phyloP scores from a whole-genome alignment of 1,140 invertebrate species.

The Meloidogyne floridensis region DNA sequence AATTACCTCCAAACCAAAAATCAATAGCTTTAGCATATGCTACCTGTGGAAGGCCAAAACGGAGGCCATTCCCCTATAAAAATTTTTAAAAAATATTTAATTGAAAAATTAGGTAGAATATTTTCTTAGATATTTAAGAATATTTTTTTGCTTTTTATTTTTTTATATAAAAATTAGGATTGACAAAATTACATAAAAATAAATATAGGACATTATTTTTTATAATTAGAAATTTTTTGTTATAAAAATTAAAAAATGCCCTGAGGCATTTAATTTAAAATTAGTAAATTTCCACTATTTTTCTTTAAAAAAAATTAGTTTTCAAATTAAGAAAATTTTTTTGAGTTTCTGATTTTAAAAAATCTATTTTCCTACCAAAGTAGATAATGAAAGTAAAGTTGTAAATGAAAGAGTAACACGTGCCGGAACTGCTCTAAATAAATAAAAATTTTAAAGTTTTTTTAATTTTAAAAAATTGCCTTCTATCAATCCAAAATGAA shows the following conservation, averaged over 20 bases:
- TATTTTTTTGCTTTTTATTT: not conserved
- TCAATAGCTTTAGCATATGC: conserved; percentile 52
- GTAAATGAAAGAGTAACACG: conserved; percentile 63
- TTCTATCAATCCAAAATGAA: conserved; percentile 66
- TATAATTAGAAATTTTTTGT: too few relatives aligned
- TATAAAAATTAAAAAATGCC: too few relatives aligned
- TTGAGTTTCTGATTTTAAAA: too few relatives aligned
- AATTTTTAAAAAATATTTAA: not conserved
- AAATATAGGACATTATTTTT: too few relatives aligned
- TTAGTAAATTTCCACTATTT: too few relatives aligned
- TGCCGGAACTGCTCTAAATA: conserved; percentile 57
- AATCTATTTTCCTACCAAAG: conserved; percentile 44
- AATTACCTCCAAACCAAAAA: conserved; percentile 51
- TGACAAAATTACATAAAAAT: too few relatives aligned
- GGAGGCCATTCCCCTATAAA: conserved; percentile 47
- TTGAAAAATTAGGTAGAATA: not conserved
- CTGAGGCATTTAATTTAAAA: too few relatives aligned
- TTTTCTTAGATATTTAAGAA: not conserved
- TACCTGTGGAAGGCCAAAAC: conserved; percentile 56
- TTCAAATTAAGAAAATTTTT: too few relatives aligned
- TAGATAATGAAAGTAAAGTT: conserved; percentile 60
- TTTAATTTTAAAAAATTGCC: not conserved
- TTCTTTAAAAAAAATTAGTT: too few relatives aligned
- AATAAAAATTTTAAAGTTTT: not conserved
- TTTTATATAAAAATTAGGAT: not conserved